Percentiles rank a stretch among this genome's conserved stretches.
phyloP scores from a whole-genome alignment of 2,113 vertebrate genomes.

The Xenopus borealis region DNA sequence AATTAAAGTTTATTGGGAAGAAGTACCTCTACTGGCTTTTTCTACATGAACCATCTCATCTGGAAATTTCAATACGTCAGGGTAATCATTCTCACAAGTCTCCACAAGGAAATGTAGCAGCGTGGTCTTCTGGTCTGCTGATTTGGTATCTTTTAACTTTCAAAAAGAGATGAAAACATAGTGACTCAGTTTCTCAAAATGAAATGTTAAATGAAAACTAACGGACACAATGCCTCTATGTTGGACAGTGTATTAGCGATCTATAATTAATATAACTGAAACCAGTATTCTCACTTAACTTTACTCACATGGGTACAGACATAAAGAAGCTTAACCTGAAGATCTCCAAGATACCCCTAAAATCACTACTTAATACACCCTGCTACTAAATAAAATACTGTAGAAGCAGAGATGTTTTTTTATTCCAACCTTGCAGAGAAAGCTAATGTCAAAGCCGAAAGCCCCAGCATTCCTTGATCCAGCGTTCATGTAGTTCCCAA shows the following conservation, averaged over 20 bases:
- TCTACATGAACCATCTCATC: slow-evolving; percentile 87
- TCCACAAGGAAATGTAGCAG: slow-evolving; percentile 86
- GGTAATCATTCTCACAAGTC: slow-evolving; percentile 74
- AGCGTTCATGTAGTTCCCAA: slow-evolving; percentile 88
- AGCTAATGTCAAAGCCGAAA: slow-evolving; percentile 81
- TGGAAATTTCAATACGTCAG: slow-evolving; percentile 76
- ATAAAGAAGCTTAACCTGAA: no score
- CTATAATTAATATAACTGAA: no score
- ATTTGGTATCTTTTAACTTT: slow-evolving; percentile 76
- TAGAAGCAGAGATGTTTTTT: no score
- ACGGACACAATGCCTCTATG: not conserved
- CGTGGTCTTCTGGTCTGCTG: slow-evolving; percentile 78
- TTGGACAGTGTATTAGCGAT: no score
- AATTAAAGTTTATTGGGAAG: not conserved
- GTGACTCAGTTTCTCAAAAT: not conserved
- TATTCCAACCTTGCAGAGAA: slow-evolving; percentile 73
- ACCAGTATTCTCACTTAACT: no score
- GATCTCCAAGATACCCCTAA: no score
- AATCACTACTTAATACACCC: no score
- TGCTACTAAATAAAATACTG: no score
- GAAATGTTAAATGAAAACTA: not conserved
- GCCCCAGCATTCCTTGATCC: slow-evolving; percentile 85
- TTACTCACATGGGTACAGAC: no score
- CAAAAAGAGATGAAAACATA: not conserved
- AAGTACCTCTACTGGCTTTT: slow-evolving; percentile 85